These are phyloP conservation scores for Dugesia japonica DNA, from an alignment of 2,888 invertebrate genomes.

Conservation along the genomic window DNA sequence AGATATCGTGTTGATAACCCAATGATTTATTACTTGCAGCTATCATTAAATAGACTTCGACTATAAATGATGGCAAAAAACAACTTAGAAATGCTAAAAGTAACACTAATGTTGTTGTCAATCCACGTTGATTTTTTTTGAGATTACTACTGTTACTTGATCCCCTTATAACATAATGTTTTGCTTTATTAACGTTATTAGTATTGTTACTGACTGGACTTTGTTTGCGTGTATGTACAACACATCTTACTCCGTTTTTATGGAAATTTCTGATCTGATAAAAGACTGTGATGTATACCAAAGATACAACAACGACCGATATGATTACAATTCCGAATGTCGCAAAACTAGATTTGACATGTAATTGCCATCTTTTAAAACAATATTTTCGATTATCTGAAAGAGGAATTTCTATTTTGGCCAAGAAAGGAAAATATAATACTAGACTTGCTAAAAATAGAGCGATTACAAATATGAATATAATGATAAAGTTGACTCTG, in stretches of 20 bases:
- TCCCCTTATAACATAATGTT: background rate
- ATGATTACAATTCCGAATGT: background rate
- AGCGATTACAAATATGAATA: background rate
- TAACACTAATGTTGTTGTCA: constrained; percentile 20
- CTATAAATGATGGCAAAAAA: constrained; percentile 24
- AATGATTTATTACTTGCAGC: background rate
- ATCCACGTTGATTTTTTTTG: constrained; percentile 21
- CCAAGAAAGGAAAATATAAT: background rate
- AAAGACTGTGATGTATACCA: constrained; percentile 20
- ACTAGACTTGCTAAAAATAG: background rate
- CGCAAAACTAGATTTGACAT: background rate
- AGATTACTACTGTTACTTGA: background rate
- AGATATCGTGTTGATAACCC: background rate
- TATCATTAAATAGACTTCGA: background rate
- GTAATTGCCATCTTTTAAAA: constrained; percentile 10
- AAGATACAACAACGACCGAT: background rate
- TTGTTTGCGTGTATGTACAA: background rate
- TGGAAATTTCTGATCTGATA: constrained; percentile 21
- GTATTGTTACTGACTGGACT: background rate
- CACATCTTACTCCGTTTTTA: constrained; percentile 12
- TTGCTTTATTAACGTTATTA: background rate
- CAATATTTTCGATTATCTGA: background rate
- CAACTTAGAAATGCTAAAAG: constrained; percentile 12
- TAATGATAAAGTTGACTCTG: background rate
- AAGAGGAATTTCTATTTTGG: background rate